A percentile compares a stretch with the other conserved stretches of the same genome.
Evolutionary conservation across 2,797 vertebrate species (phyloP).

Genomic region (Sylvia borin): DNA sequence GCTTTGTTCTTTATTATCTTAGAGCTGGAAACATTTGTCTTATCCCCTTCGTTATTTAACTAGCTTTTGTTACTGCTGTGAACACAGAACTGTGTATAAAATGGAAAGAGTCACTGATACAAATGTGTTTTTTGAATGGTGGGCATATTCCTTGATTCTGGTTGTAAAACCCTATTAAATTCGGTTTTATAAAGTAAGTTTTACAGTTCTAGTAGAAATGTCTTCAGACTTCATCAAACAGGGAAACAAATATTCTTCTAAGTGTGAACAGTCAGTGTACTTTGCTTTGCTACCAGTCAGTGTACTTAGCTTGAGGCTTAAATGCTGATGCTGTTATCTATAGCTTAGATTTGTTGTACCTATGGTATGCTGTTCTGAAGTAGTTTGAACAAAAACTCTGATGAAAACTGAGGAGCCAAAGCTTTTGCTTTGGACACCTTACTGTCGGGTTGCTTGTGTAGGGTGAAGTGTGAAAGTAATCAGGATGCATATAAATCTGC

Average conservation of each 20-base stretch:
- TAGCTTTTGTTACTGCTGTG: background rate
- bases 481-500: background rate
- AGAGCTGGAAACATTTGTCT: conserved; percentile 11
- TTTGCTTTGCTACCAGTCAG: background rate
- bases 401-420: background rate
- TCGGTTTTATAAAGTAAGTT: background rate
- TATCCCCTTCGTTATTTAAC: background rate
- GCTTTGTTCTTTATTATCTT: conserved; percentile 31
- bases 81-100: background rate
- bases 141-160: background rate
- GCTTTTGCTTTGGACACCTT: background rate
- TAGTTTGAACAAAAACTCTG: background rate
- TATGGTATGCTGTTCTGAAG: background rate
- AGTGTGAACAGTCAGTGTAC: background rate
- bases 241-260: background rate
- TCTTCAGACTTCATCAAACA: background rate
- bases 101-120: background rate
- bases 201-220: background rate
- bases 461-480: background rate
- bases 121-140: background rate
- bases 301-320: background rate
- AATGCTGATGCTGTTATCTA: background rate
- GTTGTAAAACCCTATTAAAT: background rate
- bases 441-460: background rate
- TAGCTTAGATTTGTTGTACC: background rate